A percentile compares a stretch with the other conserved stretches of the same genome.
phyloP scores from a whole-genome alignment of 2,797 vertebrate species.

The Delichon dasypus region DNA sequence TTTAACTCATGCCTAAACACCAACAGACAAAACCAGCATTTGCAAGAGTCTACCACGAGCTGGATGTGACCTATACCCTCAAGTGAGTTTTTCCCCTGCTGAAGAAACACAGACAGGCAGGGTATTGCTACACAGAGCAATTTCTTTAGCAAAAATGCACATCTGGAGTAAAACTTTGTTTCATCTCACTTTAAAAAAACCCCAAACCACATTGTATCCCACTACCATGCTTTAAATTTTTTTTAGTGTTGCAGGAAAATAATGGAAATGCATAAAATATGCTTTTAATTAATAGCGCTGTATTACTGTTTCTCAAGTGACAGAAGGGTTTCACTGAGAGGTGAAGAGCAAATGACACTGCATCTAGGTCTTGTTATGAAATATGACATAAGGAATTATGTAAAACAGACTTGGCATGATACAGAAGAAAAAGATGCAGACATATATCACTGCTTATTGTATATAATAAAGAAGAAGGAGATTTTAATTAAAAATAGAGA shows the following conservation, averaged over 20 bases:
- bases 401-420: background rate
- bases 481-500: background rate
- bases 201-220: fast-evolving
- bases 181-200: background rate
- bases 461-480: background rate
- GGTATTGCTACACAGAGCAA: background rate
- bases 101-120: background rate
- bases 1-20: background rate
- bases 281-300: background rate
- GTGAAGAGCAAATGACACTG: background rate
- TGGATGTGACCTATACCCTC: background rate
- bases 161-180: background rate
- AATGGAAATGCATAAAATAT: background rate
- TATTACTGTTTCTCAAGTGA: background rate
- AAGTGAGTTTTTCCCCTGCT: background rate
- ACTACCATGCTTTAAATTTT: fast-evolving
- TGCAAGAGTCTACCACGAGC: background rate
- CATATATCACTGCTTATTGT: background rate
- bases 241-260: background rate
- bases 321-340: background rate
- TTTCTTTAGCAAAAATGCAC: background rate
- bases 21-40: background rate
- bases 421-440: background rate
- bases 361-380: background rate
- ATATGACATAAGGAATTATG: background rate